These are phyloP conservation scores for Syncerus caffer DNA, from an alignment of 2,797 vertebrate genomes.

Conservation along the genomic window DNA sequence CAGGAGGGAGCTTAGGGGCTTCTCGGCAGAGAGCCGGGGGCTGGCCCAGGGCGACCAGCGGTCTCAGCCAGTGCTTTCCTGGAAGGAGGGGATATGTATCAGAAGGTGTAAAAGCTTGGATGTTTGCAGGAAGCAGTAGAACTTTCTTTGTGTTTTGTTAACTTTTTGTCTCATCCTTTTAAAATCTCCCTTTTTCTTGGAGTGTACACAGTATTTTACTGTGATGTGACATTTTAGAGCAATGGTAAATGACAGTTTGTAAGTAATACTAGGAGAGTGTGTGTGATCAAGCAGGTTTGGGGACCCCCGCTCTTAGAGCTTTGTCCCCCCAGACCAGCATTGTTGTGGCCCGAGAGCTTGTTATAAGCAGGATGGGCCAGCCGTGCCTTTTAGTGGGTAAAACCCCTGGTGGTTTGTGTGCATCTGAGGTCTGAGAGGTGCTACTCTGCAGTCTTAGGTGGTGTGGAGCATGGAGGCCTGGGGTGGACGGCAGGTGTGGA, in stretches of 20 bases:
- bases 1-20: background rate
- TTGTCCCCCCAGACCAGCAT: background rate
- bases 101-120: background rate
- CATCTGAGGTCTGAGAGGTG: background rate
- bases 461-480: background rate
- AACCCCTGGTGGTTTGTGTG: fast-evolving
- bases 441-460: background rate
- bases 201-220: fast-evolving
- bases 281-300: background rate
- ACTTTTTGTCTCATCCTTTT: background rate
- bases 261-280: background rate
- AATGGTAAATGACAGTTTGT: fast-evolving
- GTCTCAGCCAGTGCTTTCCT: background rate
- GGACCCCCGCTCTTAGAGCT: background rate
- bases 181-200: background rate
- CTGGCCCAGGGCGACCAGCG: background rate
- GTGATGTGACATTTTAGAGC: fast-evolving
- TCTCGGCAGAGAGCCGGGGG: background rate
- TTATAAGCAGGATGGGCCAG: background rate
- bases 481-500: background rate
- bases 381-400: background rate
- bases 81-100: fast-evolving
- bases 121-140: background rate
- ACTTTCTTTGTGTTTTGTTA: background rate
- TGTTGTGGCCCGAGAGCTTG: fast-evolving